Evolutionary conservation across 2,113 vertebrate genomes (phyloP).

Genomic region (Aramus guarauna): DNA sequence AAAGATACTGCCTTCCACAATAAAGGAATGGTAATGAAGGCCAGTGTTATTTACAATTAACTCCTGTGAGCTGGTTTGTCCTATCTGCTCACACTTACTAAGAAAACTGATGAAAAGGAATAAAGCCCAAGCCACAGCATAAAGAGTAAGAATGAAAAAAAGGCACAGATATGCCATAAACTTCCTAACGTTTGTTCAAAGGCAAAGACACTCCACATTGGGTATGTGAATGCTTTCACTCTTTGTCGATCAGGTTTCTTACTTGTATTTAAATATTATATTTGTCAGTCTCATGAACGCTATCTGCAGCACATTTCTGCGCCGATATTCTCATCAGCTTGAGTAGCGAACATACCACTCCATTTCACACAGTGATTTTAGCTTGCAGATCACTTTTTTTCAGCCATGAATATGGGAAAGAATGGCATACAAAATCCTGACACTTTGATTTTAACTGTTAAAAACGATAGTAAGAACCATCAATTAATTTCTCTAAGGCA

Average conservation of each 20-base stretch:
- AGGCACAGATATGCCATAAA: neutral
- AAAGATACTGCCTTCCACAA: neutral
- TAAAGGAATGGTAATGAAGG: neutral
- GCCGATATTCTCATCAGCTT: neutral
- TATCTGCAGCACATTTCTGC: neutral
- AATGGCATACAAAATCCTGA: neutral
- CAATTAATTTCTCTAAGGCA: neutral
- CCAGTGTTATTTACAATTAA: neutral
- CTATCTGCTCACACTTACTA: neutral
- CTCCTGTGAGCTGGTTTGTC: neutral
- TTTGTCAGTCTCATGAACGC: neutral
- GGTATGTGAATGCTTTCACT: neutral
- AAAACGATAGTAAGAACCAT: neutral
- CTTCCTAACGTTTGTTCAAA: neutral
- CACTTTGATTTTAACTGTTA: neutral
- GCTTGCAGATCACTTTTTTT: neutral
- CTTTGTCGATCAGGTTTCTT: neutral
- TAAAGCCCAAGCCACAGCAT: neutral
- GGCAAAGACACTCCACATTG: rapidly evolving
- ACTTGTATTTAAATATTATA: neutral
- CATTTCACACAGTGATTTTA: neutral
- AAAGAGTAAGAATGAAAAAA: neutral
- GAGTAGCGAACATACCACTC: neutral
- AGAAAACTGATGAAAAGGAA: neutral
- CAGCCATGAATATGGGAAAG: neutral